Conservation (phyloP, 2,888 invertebrate genomes). For the Hirtodrosophila duncani region DNA sequence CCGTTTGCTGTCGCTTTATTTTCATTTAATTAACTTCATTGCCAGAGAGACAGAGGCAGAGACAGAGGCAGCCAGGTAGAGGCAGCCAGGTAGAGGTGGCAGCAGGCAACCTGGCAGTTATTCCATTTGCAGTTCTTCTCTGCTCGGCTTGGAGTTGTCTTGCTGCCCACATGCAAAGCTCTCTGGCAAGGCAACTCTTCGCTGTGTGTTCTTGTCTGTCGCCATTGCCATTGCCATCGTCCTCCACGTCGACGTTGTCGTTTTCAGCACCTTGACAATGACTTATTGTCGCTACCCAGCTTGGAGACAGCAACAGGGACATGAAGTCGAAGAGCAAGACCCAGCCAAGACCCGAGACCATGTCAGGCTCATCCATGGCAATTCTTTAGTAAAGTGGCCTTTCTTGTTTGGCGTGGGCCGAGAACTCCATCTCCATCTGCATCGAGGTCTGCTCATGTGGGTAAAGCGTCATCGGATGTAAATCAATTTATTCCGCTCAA, state of each 20-base stretch:
- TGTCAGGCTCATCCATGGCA: conserved; percentile 57
- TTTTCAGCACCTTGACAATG: conserved; percentile 67
- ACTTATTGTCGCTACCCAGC: conserved; percentile 54
- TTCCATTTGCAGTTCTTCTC: conserved; percentile 11
- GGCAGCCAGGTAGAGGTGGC: conserved; percentile 3
- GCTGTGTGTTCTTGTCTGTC: conserved; percentile 35
- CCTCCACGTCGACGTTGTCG: no score
- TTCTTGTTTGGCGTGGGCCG: conserved; percentile 50
- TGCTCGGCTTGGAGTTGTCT: conserved; percentile 6
- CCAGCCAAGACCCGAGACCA: conserved; percentile 33
- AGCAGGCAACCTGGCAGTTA: conserved; percentile 3
- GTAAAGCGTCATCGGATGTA: conserved; percentile 42
- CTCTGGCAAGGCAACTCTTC: conserved; percentile 16
- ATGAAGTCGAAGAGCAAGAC: conserved; percentile 1
- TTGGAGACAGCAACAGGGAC: conserved; percentile 11
- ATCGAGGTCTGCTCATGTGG: conserved; percentile 8
- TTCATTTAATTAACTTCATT: conserved; percentile 70
- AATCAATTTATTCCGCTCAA: conserved; percentile 59
- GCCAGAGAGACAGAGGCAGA: conserved; percentile 16
- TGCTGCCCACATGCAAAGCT: conserved; percentile 54
- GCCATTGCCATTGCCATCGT: conserved; percentile 35
- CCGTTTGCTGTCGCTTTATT: conserved; percentile 62
- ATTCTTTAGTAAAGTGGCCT: conserved; percentile 59
- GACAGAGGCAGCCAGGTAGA: background rate
- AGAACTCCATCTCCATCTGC: conserved; percentile 1